Evolutionary conservation across 2,888 invertebrate species (phyloP).

Genomic region (Tetragonisca angustula): DNA sequence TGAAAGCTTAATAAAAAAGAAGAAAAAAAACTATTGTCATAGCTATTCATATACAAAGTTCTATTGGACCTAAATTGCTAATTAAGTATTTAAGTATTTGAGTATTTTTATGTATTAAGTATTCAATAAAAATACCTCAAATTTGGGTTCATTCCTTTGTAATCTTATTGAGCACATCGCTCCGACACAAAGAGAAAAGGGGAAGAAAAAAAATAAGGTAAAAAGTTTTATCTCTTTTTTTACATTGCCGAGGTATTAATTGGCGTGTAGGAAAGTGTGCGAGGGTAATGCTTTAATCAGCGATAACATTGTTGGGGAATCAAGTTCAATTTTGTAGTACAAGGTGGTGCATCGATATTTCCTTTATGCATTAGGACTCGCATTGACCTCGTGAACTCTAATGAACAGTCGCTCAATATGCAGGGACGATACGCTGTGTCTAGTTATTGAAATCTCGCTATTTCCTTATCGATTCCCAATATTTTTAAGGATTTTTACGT

Average conservation of each 20-base stretch:
- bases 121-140: not conserved
- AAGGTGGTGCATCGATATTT: conserved; percentile 31
- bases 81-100: not conserved
- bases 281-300: conserved; percentile 31
- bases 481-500: not conserved
- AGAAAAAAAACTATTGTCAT: not conserved
- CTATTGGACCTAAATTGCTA: not conserved
- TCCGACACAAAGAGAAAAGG: not conserved
- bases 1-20: too few species aligned
- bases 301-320: conserved; percentile 34
- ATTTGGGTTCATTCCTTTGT: not conserved
- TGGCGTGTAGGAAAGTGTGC: conserved; percentile 3
- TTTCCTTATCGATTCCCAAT: conserved; percentile 23
- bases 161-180: too few species aligned
- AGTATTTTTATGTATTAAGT: not conserved
- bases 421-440: not conserved
- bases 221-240: not conserved
- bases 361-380: conserved; percentile 34
- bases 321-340: conserved; percentile 47
- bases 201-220: not conserved
- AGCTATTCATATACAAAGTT: not conserved
- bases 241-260: conserved; percentile 17
- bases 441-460: conserved; percentile 28
- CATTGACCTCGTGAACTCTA: conserved; percentile 53
- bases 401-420: conserved; percentile 9